phyloP scores from a whole-genome alignment of 2,797 vertebrate genomes.

The Chelon labrosus region DNA sequence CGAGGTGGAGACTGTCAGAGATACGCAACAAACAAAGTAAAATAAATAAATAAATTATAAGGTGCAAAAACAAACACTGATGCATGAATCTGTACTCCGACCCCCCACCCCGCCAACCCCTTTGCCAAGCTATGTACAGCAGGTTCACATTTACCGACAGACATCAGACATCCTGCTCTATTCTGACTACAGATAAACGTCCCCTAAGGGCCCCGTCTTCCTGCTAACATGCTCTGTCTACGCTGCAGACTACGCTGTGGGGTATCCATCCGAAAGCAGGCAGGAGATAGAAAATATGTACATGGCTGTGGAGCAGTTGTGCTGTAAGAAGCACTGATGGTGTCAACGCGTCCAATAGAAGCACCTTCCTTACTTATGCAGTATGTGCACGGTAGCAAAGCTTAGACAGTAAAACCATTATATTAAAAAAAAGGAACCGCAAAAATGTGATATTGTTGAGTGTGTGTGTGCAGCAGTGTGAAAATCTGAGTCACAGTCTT shows the following conservation, averaged over 20 bases:
- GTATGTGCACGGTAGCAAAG: no score
- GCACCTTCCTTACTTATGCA: constrained; percentile 42
- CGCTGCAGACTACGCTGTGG: no score
- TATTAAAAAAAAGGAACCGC: constrained; percentile 48
- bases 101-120: no score
- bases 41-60: constrained; percentile 74
- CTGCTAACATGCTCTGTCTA: constrained; percentile 34
- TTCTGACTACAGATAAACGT: no score
- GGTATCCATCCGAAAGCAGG: no score
- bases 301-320: constrained; percentile 35
- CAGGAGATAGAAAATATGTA: constrained; percentile 54
- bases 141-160: no score
- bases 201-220: constrained; percentile 4
- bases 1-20: constrained; percentile 82
- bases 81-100: no score
- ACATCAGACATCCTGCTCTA: no score
- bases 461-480: constrained; percentile 14
- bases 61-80: constrained; percentile 83
- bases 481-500: constrained; percentile 52
- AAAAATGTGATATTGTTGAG: constrained; percentile 8
- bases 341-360: constrained; percentile 14
- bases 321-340: not conserved
- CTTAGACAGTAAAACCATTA: constrained; percentile 18
- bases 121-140: constrained; percentile 72
- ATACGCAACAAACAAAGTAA: constrained; percentile 69